Base-by-base conservation (phyloP, 2,113 vertebrate species). In the Platysternon megacephalum region DNA sequence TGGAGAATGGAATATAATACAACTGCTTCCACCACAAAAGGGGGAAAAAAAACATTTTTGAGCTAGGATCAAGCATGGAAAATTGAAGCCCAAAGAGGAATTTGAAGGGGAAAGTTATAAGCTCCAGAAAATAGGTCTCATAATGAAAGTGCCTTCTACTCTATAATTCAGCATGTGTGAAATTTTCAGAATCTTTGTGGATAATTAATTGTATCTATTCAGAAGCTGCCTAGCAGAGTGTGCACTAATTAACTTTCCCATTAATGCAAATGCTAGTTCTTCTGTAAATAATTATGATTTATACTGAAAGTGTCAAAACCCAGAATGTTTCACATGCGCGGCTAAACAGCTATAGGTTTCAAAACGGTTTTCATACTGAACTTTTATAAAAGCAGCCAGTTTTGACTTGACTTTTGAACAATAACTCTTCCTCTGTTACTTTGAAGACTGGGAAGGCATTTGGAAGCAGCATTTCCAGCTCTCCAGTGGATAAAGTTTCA, bases 201-300 rank as follows among this genome's bases (percentile, higher is more conserved):
- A 42, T 83, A 88, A 74, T 79, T 82, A 86, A 42, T 83, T 86
- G 39, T 86, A 93, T 76, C 51, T 3, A 39, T 80, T 85, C 72
- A 42, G 68, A 94, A 90, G 39, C 46, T 91, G 56, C 88, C 85
- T 90, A 80, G 22, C 79, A 80, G 39, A 46, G 19, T 91, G 72
- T 85, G 48, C 42, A 80, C 48, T 91, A 86, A 94, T 90, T 90
- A 87, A 87, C n/a, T 88, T 90, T 90, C 56, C 84, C 11, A 53
- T 89, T 87, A 85, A 87, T 61, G 39, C 21, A 87, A 92, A 85
- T 87, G 1, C 5, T 85, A 85, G 82, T 85, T 87, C 8, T 53
- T 52, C 79, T 72, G 56, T 82, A 92, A 87, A 90, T 86, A 95
- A 83, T 52, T 82, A 79, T 13, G 11, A 44, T 82, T 87, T 79